These are phyloP conservation scores for Diarsia dahlii DNA, from an alignment of 2,888 invertebrate species.

Conservation along the genomic window DNA sequence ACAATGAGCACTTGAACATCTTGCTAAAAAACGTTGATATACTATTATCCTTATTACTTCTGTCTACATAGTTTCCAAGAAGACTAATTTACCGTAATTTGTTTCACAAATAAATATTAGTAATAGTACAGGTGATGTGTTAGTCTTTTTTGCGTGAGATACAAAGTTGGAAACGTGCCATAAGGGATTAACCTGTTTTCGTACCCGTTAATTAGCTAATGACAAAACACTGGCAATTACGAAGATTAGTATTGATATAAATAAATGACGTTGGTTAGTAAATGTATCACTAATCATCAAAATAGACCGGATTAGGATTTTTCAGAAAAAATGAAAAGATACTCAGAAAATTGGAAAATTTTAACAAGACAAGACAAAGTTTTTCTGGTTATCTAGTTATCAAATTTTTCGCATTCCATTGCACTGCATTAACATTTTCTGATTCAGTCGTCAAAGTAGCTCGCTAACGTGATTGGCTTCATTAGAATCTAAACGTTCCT, in stretches of 20 bases:
- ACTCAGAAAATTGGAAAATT: background rate
- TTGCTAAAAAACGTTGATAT: background rate
- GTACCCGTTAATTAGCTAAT: slow-evolving; percentile 17
- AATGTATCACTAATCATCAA: background rate
- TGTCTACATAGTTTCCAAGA: background rate
- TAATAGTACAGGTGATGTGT: background rate
- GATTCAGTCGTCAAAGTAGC: background rate
- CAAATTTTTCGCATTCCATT: background rate
- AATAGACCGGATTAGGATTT: too few species aligned
- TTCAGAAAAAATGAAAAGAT: background rate
- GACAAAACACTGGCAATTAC: slow-evolving; percentile 6
- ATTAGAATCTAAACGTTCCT: background rate
- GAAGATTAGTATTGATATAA: background rate
- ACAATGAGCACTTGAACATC: background rate
- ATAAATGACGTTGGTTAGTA: background rate
- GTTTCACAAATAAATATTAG: background rate
- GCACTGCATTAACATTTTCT: background rate
- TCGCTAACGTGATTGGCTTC: background rate
- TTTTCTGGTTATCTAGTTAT: background rate
- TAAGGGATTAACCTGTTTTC: background rate
- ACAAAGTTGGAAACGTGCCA: slow-evolving; percentile 35
- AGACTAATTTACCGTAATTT: background rate
- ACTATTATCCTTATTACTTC: background rate
- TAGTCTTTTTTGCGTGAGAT: slow-evolving; percentile 10
- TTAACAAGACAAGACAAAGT: background rate